Percentiles rank a stretch among this genome's conserved stretches.
Conservation (phyloP, 2,888 invertebrate species). For the Dryococelus australis region DNA sequence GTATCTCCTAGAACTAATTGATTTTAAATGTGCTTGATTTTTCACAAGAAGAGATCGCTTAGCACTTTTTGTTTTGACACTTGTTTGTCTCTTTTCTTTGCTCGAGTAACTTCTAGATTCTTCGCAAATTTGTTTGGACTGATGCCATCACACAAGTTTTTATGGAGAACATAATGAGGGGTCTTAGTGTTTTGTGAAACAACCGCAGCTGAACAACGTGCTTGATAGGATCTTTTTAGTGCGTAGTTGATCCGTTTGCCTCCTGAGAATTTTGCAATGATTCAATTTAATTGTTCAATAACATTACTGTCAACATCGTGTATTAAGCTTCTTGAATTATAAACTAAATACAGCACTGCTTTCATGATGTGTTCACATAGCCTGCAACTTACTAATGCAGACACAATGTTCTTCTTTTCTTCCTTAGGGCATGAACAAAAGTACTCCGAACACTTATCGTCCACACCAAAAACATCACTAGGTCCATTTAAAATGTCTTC, state of each 20-base stretch:
- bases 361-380: constrained; percentile 18
- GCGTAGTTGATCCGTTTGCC: constrained; percentile 25
- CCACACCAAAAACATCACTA: constrained; percentile 9
- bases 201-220: background rate
- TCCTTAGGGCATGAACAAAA: constrained; percentile 33
- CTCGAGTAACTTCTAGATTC: background rate
- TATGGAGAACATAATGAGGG: background rate
- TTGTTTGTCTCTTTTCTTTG: background rate
- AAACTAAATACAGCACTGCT: background rate
- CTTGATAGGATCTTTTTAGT: constrained; percentile 12
- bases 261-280: background rate
- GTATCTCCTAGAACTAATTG: background rate
- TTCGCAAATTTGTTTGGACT: constrained; percentile 4
- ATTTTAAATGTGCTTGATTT: background rate
- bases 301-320: constrained; percentile 8
- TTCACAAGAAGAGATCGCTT: background rate
- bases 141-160: background rate
- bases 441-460: constrained; percentile 17
- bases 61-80: background rate
- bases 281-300: constrained; percentile 21
- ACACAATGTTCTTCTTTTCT: background rate
- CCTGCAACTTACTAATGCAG: background rate
- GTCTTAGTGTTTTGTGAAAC: background rate
- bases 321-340: constrained; percentile 7
- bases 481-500: constrained; percentile 21